These are phyloP conservation scores for Apogon hyalosoma DNA, from an alignment of 2,797 vertebrate genomes.

Conservation along the genomic window DNA sequence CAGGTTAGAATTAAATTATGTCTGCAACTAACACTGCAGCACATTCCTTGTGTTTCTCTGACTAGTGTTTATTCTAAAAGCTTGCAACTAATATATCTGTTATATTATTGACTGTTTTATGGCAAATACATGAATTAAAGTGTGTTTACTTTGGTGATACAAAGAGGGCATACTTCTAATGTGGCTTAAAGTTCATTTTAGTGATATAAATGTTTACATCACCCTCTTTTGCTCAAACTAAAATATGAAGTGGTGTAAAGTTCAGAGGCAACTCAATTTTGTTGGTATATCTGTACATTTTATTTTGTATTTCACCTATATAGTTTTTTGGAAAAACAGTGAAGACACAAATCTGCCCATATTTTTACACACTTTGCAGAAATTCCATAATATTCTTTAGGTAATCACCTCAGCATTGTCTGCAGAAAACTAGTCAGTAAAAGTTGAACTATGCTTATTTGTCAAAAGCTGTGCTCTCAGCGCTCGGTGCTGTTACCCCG, in stretches of 20 bases:
- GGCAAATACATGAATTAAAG: slow-evolving; percentile 8
- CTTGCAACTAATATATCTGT: not conserved
- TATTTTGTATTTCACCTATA: slow-evolving; percentile 11
- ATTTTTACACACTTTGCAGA: slow-evolving; percentile 6
- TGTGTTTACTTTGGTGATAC: slow-evolving; percentile 9
- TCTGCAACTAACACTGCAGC: not conserved
- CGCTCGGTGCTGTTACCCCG: slow-evolving; percentile 29
- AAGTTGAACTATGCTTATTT: slow-evolving; percentile 26
- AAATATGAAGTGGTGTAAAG: slow-evolving; percentile 10
- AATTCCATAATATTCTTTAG: slow-evolving; percentile 2
- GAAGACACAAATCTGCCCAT: not conserved
- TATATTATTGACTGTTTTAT: slow-evolving; percentile 6
- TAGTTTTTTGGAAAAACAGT: not conserved
- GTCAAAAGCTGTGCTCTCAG: slow-evolving; percentile 19
- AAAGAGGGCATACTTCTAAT: slow-evolving; percentile 9
- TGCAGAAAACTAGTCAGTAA: slow-evolving; percentile 13
- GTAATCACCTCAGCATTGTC: slow-evolving; percentile 13
- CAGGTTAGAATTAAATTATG: not conserved
- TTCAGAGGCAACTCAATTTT: slow-evolving; percentile 3
- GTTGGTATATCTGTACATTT: not conserved
- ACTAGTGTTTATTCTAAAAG: not conserved
- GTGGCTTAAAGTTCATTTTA: slow-evolving; percentile 23
- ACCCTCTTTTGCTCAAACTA: not conserved
- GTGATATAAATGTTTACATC: slow-evolving; percentile 6
- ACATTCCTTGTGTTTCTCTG: not conserved